A percentile compares a stretch with the other conserved stretches of the same genome.
These are phyloP conservation scores for Meloidogyne hapla DNA, from an alignment of 1,140 invertebrate genomes.

Conservation along the genomic window DNA sequence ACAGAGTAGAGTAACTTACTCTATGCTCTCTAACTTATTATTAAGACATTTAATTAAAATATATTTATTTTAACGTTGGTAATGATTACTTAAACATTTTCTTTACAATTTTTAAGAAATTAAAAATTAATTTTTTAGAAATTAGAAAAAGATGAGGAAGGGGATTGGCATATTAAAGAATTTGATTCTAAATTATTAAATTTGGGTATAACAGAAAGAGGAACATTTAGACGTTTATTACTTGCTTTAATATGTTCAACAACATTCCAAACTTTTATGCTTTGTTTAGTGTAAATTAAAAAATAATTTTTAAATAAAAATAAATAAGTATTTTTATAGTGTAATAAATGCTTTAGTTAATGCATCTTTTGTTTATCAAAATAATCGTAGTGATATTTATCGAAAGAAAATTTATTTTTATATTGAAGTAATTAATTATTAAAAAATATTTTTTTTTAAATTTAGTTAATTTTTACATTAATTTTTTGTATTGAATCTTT, in stretches of 20 bases:
- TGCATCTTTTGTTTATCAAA: constrained; percentile 90
- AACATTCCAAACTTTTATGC: constrained; percentile 49
- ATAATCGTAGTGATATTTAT: constrained; percentile 77
- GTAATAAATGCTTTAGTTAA: constrained; percentile 90
- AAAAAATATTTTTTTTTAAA: constrained; percentile 25
- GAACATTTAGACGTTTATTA: constrained; percentile 82
- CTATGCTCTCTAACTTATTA: too few relatives aligned
- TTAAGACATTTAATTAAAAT: too few relatives aligned
- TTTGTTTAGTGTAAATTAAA: constrained; percentile 67
- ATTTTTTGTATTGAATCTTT: constrained; percentile 90
- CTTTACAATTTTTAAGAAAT: too few relatives aligned
- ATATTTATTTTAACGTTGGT: too few relatives aligned
- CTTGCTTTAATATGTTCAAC: constrained; percentile 56
- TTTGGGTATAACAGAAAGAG: constrained; percentile 72
- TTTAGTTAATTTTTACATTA: constrained; percentile 69
- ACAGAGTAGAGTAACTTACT: too few relatives aligned
- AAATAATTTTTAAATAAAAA: constrained; percentile 1
- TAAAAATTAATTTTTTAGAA: constrained; percentile 59
- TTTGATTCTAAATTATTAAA: constrained; percentile 67
- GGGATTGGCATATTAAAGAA: constrained; percentile 55
- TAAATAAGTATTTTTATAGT: constrained; percentile 70
- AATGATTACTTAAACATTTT: too few relatives aligned
- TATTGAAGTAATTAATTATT: constrained; percentile 73
- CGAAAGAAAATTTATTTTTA: constrained; percentile 83
- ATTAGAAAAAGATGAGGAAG: constrained; percentile 72